Base-by-base conservation (phyloP, 2,888 invertebrate genomes). In the Orthonychiurus folsomi region DNA sequence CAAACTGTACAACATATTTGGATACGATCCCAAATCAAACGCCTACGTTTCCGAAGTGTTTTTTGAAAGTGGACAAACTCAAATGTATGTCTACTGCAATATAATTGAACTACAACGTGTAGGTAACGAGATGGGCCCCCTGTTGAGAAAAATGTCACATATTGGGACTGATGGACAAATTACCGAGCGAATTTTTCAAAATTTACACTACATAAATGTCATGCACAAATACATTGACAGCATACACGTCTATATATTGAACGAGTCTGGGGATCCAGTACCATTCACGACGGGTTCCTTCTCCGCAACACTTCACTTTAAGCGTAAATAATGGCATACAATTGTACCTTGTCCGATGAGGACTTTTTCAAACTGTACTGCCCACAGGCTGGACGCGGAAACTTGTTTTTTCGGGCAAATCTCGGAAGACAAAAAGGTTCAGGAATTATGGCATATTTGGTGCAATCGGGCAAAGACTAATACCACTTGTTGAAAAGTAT, bases 361-460 rank as follows among this genome's bases (percentile, higher is more conserved):
- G 37, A 57, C 3, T 28, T 57, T 26, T 37, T 28, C 20, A 20
- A 57, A 27, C 28, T 57, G 3, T 57, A 57, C 20, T 3, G 21
- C 9, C 57, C n/a, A 5, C 57, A 57, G 37, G 3, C 5, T n/a
- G 52, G 52, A 12, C 12, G 52, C 37, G 57, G 57, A 12, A 37
- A 20, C 9, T 27, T n/a, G 21, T 57, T 24, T 57, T 57, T n/a
- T 21, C 26, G 20, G 18, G 57, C 57, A 28, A 57, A 37, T 20
- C 12, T 37, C 18, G 12, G 3, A 27, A 27, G 57, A 37, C 57
- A 57, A n/a, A 3, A 21, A 3, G 57, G 57, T n/a, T 23, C n/a
- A 20, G 52, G 52, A 52, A 52, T 52, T 12, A 37, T 20, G 57
- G 57, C 12, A 27, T 57, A 20, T 28, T 57, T 57, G 57, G 57